Conservation (phyloP, 1,140 invertebrate genomes). For the Diplogasteroides magnus region DNA sequence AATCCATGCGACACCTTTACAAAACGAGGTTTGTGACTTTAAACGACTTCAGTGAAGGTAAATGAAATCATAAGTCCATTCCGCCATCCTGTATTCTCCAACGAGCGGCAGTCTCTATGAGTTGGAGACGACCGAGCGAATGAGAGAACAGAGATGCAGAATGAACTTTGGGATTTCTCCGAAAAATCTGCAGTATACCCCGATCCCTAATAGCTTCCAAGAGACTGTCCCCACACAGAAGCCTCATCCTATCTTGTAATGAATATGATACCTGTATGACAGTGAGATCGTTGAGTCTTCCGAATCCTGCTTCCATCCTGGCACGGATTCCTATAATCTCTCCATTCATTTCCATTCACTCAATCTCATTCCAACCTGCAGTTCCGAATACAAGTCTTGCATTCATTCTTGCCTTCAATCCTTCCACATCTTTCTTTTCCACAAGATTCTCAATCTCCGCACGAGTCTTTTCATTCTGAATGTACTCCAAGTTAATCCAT, state of each 20-base stretch:
- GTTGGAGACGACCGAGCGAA: too few species aligned
- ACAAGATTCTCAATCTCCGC: slow-evolving; percentile 63
- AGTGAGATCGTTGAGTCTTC: slow-evolving; percentile 92
- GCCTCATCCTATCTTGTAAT: background rate
- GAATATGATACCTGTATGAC: slow-evolving; percentile 69
- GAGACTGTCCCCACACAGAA: too few species aligned
- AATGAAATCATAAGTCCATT: too few species aligned
- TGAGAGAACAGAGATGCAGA: too few species aligned
- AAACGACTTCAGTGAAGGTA: too few species aligned
- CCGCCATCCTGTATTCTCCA: too few species aligned
- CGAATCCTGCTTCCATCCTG: slow-evolving; percentile 83
- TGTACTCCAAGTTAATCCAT: background rate
- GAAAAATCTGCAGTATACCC: too few species aligned
- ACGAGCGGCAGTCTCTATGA: too few species aligned
- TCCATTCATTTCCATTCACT: background rate
- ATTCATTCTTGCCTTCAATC: slow-evolving; percentile 64
- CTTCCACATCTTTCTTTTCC: slow-evolving; percentile 59
- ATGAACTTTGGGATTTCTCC: too few species aligned
- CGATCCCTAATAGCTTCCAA: too few species aligned
- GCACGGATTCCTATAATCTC: slow-evolving; percentile 68
- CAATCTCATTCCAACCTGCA: slow-evolving; percentile 61
- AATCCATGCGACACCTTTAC: slow-evolving; percentile 78
- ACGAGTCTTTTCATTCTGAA: slow-evolving; percentile 59
- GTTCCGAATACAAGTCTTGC: slow-evolving; percentile 77
- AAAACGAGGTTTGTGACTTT: too few species aligned